phyloP scores from a whole-genome alignment of 2,888 invertebrate genomes.

The Cephus pygmeus region DNA sequence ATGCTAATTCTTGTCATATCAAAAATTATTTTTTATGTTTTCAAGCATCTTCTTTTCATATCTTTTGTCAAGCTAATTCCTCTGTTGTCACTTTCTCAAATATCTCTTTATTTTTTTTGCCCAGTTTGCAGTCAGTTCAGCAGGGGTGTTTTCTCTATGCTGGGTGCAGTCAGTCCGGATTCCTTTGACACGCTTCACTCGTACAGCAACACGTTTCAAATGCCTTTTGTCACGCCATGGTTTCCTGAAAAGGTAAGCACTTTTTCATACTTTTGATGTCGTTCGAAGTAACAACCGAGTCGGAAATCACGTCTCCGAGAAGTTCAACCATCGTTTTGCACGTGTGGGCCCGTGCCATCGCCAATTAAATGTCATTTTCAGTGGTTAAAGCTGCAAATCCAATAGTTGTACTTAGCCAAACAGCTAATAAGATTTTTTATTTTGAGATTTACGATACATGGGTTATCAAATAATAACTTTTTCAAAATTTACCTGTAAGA shows the following conservation, averaged over 20 bases:
- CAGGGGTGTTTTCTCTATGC: slow-evolving; percentile 88
- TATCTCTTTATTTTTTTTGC: neutral
- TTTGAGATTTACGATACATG: neutral
- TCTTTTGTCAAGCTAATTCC: neutral
- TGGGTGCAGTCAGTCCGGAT: slow-evolving; percentile 91
- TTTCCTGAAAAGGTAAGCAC: slow-evolving; percentile 87
- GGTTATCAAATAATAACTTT: neutral
- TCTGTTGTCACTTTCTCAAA: neutral
- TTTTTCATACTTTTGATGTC: neutral
- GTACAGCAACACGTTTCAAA: slow-evolving; percentile 94
- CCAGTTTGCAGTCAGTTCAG: slow-evolving; percentile 92
- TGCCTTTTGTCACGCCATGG: slow-evolving; percentile 95
- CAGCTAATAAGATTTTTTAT: neutral
- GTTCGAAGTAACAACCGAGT: neutral
- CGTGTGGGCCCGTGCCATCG: no score
- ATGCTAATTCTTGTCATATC: neutral
- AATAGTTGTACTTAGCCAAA: neutral
- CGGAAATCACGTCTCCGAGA: no score
- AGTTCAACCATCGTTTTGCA: no score
- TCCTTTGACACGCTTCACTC: slow-evolving; percentile 95
- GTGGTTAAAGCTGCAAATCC: neutral
- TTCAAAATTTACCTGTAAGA: neutral
- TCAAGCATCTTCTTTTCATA: no score
- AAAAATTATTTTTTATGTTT: neutral
- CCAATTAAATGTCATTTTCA: no score